Evolutionary conservation across 2,113 vertebrate genomes (phyloP).

Genomic region (Lepidothrix coronata): DNA sequence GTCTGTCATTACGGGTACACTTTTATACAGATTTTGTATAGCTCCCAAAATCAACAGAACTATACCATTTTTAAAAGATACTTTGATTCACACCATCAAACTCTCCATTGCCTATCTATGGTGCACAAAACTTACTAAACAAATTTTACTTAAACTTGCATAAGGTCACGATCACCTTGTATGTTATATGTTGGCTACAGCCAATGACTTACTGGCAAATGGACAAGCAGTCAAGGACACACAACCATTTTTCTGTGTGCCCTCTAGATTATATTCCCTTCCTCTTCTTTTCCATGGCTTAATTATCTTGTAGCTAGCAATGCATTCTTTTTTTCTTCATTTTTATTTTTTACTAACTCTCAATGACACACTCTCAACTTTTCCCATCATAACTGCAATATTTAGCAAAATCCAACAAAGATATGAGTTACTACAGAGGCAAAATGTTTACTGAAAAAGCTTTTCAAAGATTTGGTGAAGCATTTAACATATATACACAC

Average conservation of each 20-base stretch:
- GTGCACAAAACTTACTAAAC: neutral
- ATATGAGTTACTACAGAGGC: neutral
- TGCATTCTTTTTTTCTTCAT: neutral
- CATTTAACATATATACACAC: neutral
- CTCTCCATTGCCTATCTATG: neutral
- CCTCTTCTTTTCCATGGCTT: neutral
- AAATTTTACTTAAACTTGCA: neutral
- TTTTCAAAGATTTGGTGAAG: neutral
- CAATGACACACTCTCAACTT: neutral
- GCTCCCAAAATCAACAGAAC: neutral
- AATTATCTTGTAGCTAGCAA: neutral
- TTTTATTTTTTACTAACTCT: neutral
- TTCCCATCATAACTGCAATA: neutral
- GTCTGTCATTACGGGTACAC: neutral
- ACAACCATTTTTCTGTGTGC: neutral
- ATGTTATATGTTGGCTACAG: neutral
- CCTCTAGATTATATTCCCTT: neutral
- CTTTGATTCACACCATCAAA: neutral
- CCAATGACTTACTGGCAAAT: neutral
- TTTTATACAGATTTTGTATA: neutral
- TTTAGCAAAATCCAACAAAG: neutral
- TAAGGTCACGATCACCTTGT: neutral
- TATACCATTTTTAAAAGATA: neutral
- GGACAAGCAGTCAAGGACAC: neutral
- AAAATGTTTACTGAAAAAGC: neutral